Conservation (phyloP, 2,797 vertebrate genomes). For the Enoplosus armatus region DNA sequence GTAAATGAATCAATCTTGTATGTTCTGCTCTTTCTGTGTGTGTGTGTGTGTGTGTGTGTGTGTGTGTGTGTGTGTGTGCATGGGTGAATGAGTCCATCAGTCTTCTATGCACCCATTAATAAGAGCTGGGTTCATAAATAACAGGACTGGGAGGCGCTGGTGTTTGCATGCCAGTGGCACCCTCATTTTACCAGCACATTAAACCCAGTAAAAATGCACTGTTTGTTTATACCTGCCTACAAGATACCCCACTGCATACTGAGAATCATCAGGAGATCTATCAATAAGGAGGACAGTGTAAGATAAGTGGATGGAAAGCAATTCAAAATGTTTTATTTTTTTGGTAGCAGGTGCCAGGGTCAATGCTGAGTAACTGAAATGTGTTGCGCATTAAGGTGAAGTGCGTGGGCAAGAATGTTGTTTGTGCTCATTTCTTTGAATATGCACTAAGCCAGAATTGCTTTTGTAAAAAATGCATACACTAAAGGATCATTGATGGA, state of each 20-base stretch:
- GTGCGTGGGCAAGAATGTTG: slow-evolving; percentile 30
- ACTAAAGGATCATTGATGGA: slow-evolving; percentile 14
- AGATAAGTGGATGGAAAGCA: slow-evolving; percentile 23
- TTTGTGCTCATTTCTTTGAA: slow-evolving; percentile 39
- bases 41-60: slow-evolving; percentile 24
- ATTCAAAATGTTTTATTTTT: slow-evolving; percentile 30
- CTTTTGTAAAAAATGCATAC: slow-evolving; percentile 9
- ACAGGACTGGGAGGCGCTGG: slow-evolving; percentile 29
- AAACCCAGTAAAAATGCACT: slow-evolving; percentile 33
- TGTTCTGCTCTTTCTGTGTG: slow-evolving; percentile 30
- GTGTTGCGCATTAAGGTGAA: slow-evolving; percentile 3
- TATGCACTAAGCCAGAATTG: slow-evolving; percentile 17
- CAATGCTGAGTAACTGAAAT: slow-evolving; percentile 32
- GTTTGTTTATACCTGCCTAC: slow-evolving; percentile 30
- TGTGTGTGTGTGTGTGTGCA: slow-evolving; percentile 9
- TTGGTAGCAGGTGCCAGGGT: slow-evolving; percentile 37
- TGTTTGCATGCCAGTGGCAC: slow-evolving; percentile 38
- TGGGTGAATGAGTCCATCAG: slow-evolving; percentile 73
- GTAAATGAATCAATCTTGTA: slow-evolving; percentile 76
- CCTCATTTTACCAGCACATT: slow-evolving; percentile 48
- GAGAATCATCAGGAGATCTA: slow-evolving; percentile 23
- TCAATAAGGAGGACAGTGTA: slow-evolving; percentile 11
- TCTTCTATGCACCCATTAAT: slow-evolving; percentile 77
- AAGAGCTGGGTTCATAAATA: slow-evolving; percentile 75
- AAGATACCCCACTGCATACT: slow-evolving; percentile 6